Percentiles rank a stretch among this genome's conserved stretches.
These are phyloP conservation scores for Xerus inauris DNA, from an alignment of 2,113 vertebrate species.

Conservation along the genomic window DNA sequence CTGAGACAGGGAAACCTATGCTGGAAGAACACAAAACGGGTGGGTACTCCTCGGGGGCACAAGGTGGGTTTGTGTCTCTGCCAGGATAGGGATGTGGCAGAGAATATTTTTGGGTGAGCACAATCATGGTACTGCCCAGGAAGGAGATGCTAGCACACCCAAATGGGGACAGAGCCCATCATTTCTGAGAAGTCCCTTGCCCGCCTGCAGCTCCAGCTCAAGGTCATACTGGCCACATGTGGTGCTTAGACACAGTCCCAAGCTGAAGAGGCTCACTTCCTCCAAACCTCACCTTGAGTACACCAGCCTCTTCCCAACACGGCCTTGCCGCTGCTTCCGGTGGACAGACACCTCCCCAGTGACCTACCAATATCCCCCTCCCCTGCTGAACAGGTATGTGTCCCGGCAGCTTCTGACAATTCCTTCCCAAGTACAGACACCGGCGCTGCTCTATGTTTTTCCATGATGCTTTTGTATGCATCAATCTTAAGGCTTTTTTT, in stretches of 20 bases:
- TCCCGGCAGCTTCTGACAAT: neutral
- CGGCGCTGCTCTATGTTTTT: neutral
- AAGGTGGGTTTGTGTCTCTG: constrained; percentile 16
- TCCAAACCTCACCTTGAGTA: neutral
- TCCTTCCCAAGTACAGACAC: neutral
- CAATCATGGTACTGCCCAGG: constrained; percentile 53
- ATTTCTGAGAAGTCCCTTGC: constrained; percentile 46
- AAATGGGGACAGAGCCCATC: constrained; percentile 67
- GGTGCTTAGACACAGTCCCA: neutral
- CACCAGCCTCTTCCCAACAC: neutral
- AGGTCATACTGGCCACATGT: neutral
- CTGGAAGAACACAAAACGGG: constrained; percentile 39
- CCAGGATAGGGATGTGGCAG: constrained; percentile 57
- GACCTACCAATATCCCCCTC: neutral
- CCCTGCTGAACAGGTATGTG: neutral
- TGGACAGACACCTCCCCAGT: too few species aligned
- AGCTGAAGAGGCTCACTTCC: neutral
- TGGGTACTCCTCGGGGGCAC: constrained; percentile 54
- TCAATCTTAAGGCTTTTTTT: neutral
- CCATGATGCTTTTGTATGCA: neutral
- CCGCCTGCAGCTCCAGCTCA: constrained; percentile 38
- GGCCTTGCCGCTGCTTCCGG: neutral
- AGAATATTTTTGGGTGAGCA: constrained; percentile 51
- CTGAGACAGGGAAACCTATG: constrained; percentile 55
- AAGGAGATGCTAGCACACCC: constrained; percentile 64